A percentile compares a stretch with the other conserved stretches of the same genome.
Evolutionary conservation across 2,888 invertebrate species (phyloP).

Genomic region (Pegoplata infirma): DNA sequence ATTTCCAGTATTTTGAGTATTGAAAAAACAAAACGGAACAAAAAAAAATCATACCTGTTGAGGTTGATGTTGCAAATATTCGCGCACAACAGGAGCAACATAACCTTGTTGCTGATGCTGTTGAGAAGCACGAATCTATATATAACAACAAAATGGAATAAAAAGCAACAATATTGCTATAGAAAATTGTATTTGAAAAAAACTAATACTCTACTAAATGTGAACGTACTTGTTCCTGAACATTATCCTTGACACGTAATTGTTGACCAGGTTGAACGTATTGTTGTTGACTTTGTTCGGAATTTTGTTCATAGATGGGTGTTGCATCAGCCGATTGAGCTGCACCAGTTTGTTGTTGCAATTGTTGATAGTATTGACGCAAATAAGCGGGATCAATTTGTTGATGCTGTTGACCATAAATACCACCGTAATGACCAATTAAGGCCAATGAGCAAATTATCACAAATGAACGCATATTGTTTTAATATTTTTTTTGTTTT

Average conservation of each 20-base stretch:
- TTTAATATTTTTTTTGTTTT: conserved; percentile 13
- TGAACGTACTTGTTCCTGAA: conserved; percentile 73
- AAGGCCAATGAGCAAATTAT: conserved; percentile 71
- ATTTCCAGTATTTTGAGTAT: neutral
- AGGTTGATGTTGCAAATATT: conserved; percentile 74
- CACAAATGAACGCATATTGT: conserved; percentile 68
- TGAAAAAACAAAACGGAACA: neutral
- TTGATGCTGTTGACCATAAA: conserved; percentile 73
- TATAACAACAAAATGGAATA: conserved; percentile 34
- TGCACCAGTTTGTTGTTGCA: conserved; percentile 77
- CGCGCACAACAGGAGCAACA: conserved; percentile 76
- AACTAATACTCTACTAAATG: neutral
- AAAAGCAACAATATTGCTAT: neutral
- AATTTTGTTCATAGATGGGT: conserved; percentile 79
- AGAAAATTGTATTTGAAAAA: too few relatives aligned
- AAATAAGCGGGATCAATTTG: conserved; percentile 77
- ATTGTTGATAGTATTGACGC: conserved; percentile 77
- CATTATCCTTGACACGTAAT: conserved; percentile 77
- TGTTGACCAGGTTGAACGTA: conserved; percentile 79
- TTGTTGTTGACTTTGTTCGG: conserved; percentile 78
- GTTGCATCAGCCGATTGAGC: conserved; percentile 78
- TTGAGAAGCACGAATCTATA: conserved; percentile 73
- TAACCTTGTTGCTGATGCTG: conserved; percentile 70
- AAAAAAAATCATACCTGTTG: conserved; percentile 71
- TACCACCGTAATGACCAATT: conserved; percentile 61